Percentiles rank a stretch among this genome's conserved stretches.
These are phyloP conservation scores for Anhinga anhinga DNA, from an alignment of 2,113 vertebrate species.

Conservation along the genomic window DNA sequence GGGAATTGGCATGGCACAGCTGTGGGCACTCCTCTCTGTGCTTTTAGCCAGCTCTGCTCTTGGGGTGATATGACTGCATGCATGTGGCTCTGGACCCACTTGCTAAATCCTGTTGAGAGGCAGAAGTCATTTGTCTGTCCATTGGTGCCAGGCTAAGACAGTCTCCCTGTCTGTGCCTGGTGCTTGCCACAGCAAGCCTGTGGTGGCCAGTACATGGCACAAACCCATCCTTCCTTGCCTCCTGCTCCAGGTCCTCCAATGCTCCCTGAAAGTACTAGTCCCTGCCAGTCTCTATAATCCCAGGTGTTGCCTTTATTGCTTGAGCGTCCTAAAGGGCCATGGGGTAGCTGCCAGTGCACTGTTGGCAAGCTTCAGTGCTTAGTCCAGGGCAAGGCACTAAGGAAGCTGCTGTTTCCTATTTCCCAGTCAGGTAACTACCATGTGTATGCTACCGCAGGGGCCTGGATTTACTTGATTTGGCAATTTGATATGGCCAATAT, in stretches of 20 bases:
- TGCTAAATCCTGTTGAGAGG: background rate
- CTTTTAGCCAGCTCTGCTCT: background rate
- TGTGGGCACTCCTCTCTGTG: background rate
- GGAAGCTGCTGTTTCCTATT: background rate
- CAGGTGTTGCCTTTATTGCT: background rate
- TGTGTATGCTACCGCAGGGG: accelerated
- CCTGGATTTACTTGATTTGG: background rate
- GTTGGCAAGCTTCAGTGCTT: background rate
- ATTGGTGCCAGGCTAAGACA: background rate
- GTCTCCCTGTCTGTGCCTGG: background rate
- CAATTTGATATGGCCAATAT: background rate
- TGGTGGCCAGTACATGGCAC: background rate
- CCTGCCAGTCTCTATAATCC: background rate
- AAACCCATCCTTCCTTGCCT: background rate
- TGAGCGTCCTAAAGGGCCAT: background rate
- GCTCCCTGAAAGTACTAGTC: background rate
- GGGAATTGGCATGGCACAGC: background rate
- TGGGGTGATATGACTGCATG: too few relatives aligned
- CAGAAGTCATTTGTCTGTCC: background rate
- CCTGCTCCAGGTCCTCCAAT: background rate
- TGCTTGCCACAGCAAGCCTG: background rate
- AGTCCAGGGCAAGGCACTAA: background rate
- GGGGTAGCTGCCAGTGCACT: background rate
- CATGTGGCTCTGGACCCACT: background rate
- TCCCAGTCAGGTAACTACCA: background rate